Evolutionary conservation across 2,888 invertebrate genomes (phyloP).

Genomic region (Drosophila aldrichi): DNA sequence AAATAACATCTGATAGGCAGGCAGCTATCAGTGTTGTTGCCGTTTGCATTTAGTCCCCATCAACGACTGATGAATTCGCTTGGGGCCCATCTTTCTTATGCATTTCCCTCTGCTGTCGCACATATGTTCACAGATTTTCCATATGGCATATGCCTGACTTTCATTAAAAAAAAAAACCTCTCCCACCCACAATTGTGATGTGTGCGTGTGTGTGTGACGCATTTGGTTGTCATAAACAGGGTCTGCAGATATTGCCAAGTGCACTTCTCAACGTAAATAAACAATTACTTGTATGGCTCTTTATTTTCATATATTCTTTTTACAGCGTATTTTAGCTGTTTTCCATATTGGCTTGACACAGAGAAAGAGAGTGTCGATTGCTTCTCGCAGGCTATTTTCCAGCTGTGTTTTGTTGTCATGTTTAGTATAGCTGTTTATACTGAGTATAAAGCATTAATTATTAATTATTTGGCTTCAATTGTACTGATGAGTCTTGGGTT

Average conservation of each 20-base stretch:
- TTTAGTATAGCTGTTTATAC: background rate
- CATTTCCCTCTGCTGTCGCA: constrained; percentile 23
- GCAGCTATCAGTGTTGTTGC: constrained; percentile 11
- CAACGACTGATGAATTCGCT: constrained; percentile 47
- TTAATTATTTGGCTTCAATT: background rate
- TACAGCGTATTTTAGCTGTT: background rate
- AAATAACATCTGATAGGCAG: constrained; percentile 1
- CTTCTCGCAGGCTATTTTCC: too few relatives aligned
- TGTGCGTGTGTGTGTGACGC: background rate
- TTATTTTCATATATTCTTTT: background rate
- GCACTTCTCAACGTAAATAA: constrained; percentile 48
- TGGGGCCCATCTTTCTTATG: constrained; percentile 23
- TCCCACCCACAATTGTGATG: constrained; percentile 10
- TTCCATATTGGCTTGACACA: background rate
- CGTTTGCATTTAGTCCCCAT: constrained; percentile 1
- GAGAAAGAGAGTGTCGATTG: background rate
- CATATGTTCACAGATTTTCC: constrained; percentile 67
- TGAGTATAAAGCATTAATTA: background rate
- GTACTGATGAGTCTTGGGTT: too few relatives aligned
- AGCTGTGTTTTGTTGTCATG: background rate
- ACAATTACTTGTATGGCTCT: constrained; percentile 23
- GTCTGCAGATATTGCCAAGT: constrained; percentile 28
- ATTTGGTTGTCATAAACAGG: constrained; percentile 13
- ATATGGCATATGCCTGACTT: constrained; percentile 56
- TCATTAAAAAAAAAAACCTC: constrained; percentile 9